Evolutionary conservation across 2,113 vertebrate species (phyloP), one percentile per base, ranked within the genome.

Genomic region (Todiramphus saurophagus): DNA sequence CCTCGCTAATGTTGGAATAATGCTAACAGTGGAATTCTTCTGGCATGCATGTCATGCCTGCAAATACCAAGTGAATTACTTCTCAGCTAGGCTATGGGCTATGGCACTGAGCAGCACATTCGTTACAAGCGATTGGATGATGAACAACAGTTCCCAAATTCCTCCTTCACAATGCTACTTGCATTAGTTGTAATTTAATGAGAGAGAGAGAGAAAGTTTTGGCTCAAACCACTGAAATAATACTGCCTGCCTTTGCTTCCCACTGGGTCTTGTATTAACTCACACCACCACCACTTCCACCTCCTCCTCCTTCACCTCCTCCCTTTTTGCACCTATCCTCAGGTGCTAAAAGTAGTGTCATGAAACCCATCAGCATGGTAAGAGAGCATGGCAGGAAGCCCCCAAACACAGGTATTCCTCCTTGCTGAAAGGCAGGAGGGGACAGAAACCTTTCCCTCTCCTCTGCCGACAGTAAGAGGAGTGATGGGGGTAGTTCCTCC

Each of bases 11-110:
- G 91, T 83, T 82, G 94, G 86, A 93, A 95, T 96, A 96, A 96
- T 94, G 95, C 95, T 96, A 96, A 89, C 92, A 89, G 94, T 37
- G 91, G 93, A 94, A 94, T 97, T 96, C 93, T 89, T 95, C 92
- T 10, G 95, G 91, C 92, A 95, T 94, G 86, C 95, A 95, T 94
- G 94, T 94, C 95, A 97, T 93, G 95, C 87, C 89, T 95, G 94
- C 93, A 96, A 96, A 96, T 96, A 95, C 94, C 88, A 87, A 96
- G 90, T 92, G 96, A 93, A 95, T 97, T 95, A 97, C 94, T 97
- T 87, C 95, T 87, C 91, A 84, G 94, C 16, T 19, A 93, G 91
- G 86, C 91, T 95, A 95, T 66, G 92, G 83, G 90, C 95, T 94
- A 94, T 67, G 91, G 89, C 96, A 97, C 90, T 39, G 87, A 94